Conservation (phyloP, 2,113 vertebrate genomes). For the Himantopus leucocephalus region DNA sequence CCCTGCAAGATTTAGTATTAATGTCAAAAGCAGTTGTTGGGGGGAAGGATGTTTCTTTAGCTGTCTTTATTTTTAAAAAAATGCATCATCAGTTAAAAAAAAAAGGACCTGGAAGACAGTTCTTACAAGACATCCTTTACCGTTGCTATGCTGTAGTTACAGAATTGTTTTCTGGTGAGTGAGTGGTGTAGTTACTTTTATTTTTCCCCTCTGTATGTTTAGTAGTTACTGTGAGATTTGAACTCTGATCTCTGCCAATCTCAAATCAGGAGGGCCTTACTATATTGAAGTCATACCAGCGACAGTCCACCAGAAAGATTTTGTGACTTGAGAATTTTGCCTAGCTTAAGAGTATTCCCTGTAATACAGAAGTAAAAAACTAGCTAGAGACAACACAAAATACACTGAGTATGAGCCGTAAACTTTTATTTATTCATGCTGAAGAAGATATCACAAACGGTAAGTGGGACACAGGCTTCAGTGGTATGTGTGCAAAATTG, state of each 20-base stretch:
- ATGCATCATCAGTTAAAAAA: neutral
- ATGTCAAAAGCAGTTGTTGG: neutral
- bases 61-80: neutral
- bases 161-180: neutral
- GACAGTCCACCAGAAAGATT: neutral
- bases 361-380: neutral
- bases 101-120: neutral
- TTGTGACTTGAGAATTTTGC: neutral
- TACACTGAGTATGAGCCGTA: neutral
- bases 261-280: neutral
- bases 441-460: neutral
- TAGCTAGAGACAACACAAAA: neutral
- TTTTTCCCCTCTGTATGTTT: neutral
- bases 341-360: neutral
- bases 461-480: neutral
- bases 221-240: neutral
- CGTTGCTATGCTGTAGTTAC: neutral
- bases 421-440: neutral
- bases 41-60: neutral
- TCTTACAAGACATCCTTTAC: neutral
- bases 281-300: neutral
- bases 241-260: neutral
- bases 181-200: neutral
- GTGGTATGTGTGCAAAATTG: neutral
- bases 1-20: constrained; percentile 14